Base-by-base conservation (phyloP, 2,797 vertebrate genomes). In the Megalops cyprinoides region DNA sequence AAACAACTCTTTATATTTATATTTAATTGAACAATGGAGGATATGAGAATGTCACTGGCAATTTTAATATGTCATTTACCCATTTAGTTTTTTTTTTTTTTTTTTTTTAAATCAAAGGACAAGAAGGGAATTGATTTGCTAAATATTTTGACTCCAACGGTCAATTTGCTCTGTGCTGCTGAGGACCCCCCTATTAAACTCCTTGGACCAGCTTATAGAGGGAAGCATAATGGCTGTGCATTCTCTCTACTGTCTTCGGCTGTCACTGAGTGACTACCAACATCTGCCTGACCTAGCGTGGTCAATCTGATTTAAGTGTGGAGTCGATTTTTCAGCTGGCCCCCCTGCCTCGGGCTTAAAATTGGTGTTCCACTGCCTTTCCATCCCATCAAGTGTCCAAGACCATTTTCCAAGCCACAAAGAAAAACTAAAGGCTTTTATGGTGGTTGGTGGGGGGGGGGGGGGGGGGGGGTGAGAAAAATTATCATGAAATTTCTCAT, bases 401-500 rank as follows among this genome's bases (percentile, higher is more conserved):
- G 31, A 56, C 31, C 74, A 76, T 55, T 76, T 76, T 75, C 51
- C 44, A 18, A 31, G 42, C 18, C 74, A 51, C 74, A 34, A 53
- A 56, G 31, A 55, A 37, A 37, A 49, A 56, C 49, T 55, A 31
- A 76, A 37, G 74, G 28, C 37, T 42, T 74, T 69, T 55, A 34
- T 71, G 42, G 42, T 71, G 44, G n/a, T n/a, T 71, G 67, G 44
- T 71, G 67, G 42, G 39, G 67, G 20, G 42, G 14, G 60, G 55
- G 60, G 60, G 60, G 67, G 67, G 42, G 37, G 37, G 39, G 67
- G 37, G n/a, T 39, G 39, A 69, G 34, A 69, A 51, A 76, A 76
- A 76, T 53, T 76, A 76, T 76, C 51, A 53, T 76, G 74, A 56
- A 71, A 76, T 55, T 53, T 76, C 74, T 76, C 74, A 76, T 76